Base-by-base conservation (phyloP, 2,888 invertebrate species). In the Embidobia sp. region DNA sequence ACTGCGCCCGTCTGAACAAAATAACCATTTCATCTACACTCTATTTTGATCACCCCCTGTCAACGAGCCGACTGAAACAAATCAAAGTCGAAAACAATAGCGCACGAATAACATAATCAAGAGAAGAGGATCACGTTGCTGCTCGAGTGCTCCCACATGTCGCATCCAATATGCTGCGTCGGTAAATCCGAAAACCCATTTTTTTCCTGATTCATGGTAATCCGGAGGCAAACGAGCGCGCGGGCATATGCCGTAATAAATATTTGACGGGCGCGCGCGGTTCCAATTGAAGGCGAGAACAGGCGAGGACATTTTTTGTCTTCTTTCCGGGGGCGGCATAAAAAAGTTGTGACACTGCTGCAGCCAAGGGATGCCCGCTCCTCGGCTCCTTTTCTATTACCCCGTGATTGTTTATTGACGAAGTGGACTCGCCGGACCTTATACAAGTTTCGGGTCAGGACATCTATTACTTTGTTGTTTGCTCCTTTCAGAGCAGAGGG, bases 321-420 rank as follows among this genome's bases (percentile, higher is more conserved):
- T 22, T 13, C 44, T 46, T 46, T 22, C 33, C 15, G 44, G 35
- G 48, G 15, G 53, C 29, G 61, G 26, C 18, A 18, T 31, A 69
- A 72, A 72, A 63, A 72, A 72, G 53, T 63, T 44, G 66, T 48
- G 40, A 53, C 66, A 46, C 46, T 29, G 10, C 33, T 27, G 37
- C 57, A 15, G 26, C 19, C 44, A 31, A 51, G 59, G 59, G 69
- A 59, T 46, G 15, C 31, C 13, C 11, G 18, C 18, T 33, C 15
- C 44, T 42, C 42, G 37, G 33, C 53, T 83, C 82, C 84, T 87
- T 70, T 86, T 87, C 87, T 88, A 88, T 88, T 86, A 88, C 81
- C 81, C 83, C 82, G 86, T 87, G 88, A 89, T 89, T 89, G 87
- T 89, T 89, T 89, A 89, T 89, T 89, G 88, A 88, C 88, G 88